Evolutionary conservation across 2,888 invertebrate species (phyloP).

Genomic region (Trichogramma dendrolimi): DNA sequence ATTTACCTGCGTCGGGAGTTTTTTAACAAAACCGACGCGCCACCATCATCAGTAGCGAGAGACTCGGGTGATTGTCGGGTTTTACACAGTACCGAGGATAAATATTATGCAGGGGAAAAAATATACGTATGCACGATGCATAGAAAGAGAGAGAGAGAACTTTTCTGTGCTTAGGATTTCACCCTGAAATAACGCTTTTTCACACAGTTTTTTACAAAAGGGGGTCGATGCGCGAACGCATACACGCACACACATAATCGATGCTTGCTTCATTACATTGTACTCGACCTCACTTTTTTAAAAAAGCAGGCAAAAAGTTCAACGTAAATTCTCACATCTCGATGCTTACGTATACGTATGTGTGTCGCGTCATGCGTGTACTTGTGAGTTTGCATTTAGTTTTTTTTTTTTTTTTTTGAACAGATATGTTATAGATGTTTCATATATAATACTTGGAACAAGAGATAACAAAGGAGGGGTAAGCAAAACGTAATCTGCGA

Average conservation of each 20-base stretch:
- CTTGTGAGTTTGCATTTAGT: slow-evolving; percentile 17
- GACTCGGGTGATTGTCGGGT: not conserved
- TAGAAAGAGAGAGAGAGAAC: slow-evolving; percentile 27
- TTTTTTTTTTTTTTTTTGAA: slow-evolving; percentile 18
- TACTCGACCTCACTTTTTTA: slow-evolving; percentile 12
- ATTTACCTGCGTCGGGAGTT: slow-evolving; percentile 44
- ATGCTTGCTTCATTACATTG: not conserved
- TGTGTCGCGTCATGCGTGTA: slow-evolving; percentile 2
- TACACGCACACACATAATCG: too few species aligned
- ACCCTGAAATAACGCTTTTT: slow-evolving; percentile 52
- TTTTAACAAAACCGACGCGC: slow-evolving; percentile 17
- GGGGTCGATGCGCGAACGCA: slow-evolving; percentile 5
- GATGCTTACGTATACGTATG: not conserved
- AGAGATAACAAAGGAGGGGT: slow-evolving; percentile 20
- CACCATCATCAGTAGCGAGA: slow-evolving; percentile 20
- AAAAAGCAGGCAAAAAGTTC: slow-evolving; percentile 4
- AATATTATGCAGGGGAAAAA: not conserved
- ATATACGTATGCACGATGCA: not conserved
- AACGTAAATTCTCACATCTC: slow-evolving; percentile 22
- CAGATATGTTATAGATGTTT: slow-evolving; percentile 5
- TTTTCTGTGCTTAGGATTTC: slow-evolving; percentile 45
- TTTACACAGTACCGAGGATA: too few species aligned
- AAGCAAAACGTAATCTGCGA: slow-evolving; percentile 27
- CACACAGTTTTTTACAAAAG: slow-evolving; percentile 46
- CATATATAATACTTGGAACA: too few species aligned